Evolutionary conservation across 2,888 invertebrate genomes (phyloP), one percentile per base, ranked within the genome.

Genomic region (Tetanocera ferruginea): DNA sequence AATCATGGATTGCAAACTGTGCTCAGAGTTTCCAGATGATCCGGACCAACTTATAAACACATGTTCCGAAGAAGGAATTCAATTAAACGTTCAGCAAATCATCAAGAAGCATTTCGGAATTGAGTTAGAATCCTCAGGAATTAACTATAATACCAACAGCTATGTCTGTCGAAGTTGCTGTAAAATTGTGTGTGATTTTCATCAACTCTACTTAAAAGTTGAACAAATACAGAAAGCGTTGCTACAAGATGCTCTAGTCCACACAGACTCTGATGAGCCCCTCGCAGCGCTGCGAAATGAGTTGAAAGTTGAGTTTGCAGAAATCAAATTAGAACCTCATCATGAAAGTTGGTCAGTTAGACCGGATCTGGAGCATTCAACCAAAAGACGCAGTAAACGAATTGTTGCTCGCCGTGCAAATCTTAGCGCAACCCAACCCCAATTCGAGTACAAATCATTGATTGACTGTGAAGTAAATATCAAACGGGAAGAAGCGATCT

Each of bases 191-290:
- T 80, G 72, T 34, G 81, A 80, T 23, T 81, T 82, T 66, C 80
- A 82, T 76, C 78, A 80, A 5, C 81, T 82, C 51, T 81, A 80
- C 67, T 62, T 80, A 11, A 77, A 77, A 71, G 81, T 82, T 8
- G 81, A 81, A 67, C 60, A 76, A n/a, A 78, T 74, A 8, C 81
- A 81, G 73, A 11, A 25, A 31, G 5, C 9, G 6, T 5, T 17
- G 5, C 28, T 2, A 6, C 23, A 9, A 8, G 19, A n/a, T 51
- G 8, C 4, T 9, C 2, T 8, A 3, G 28, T 11, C n/a, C 52
- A 17, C 9, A 17, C n/a, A 25, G 51, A 51, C 52, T 28, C 28
- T 28, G 19, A 28, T 3, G 31, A 70, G 28, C 64, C 64, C 2
- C 28, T 23, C 17, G 17, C 25, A 9, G n/a, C 4, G 11, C 25